These are phyloP conservation scores for Chrysolina americana DNA, from an alignment of 2,888 invertebrate species.

Conservation along the genomic window DNA sequence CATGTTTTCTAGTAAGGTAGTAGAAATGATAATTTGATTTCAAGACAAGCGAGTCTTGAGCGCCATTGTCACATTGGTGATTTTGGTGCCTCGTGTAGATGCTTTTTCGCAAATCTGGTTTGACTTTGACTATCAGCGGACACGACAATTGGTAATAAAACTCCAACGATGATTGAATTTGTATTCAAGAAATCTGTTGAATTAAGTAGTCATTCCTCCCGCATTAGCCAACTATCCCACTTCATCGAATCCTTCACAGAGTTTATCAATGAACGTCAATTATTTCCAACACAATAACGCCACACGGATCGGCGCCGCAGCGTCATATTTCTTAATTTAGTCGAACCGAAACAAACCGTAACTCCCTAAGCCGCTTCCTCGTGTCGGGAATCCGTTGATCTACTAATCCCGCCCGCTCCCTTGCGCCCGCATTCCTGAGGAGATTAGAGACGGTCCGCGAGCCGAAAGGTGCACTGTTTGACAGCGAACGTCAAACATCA, in stretches of 20 bases:
- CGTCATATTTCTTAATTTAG: slow-evolving; percentile 23
- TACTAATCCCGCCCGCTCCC: slow-evolving; percentile 15
- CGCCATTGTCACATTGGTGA: too few species aligned
- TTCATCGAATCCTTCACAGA: background rate
- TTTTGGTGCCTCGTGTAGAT: too few species aligned
- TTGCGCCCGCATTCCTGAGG: slow-evolving; percentile 6
- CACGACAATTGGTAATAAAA: too few species aligned
- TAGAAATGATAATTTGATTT: too few species aligned
- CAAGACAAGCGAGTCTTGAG: too few species aligned
- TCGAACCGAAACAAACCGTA: slow-evolving; percentile 17
- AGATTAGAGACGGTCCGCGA: slow-evolving; percentile 20
- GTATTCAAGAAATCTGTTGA: too few species aligned
- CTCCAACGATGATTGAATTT: too few species aligned
- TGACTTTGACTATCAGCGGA: too few species aligned
- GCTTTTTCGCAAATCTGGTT: too few species aligned
- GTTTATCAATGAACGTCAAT: slow-evolving; percentile 20
- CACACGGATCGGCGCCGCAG: background rate
- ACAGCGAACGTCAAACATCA: slow-evolving; percentile 31
- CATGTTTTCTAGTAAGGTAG: too few species aligned
- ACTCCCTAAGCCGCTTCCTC: slow-evolving; percentile 21
- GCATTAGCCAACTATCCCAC: background rate
- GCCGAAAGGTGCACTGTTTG: slow-evolving; percentile 22
- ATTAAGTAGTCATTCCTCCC: too few species aligned
- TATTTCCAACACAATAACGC: slow-evolving; percentile 15
- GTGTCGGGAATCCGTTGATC: slow-evolving; percentile 24